Base-by-base conservation (phyloP, 1,140 invertebrate species). In the Proales similis region DNA sequence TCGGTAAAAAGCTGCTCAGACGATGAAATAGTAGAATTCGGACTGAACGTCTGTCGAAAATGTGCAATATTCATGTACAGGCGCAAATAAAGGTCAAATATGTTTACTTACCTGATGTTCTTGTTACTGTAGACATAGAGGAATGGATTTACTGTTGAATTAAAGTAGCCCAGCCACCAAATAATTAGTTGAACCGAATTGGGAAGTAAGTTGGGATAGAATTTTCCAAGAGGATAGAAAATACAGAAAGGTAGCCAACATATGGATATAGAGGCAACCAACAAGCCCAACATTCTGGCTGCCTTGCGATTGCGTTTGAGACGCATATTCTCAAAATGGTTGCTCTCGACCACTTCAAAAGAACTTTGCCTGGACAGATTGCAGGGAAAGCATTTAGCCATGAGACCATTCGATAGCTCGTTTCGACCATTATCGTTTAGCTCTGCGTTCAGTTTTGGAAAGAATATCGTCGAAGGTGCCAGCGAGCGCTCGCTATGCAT, bases 201-300 rank as follows among this genome's bases (percentile, higher is more conserved):
- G 11, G 61, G 61, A 12, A 63, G 29, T 24, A 36, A 17, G 12
- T 33, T 48, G 11, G 30, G 46, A 38, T 38, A 48, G 29, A 47
- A 63, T 48, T 45, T 26, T 26, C 32, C 22, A 14, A 47, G 26
- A 17, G 61, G 61, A 47, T 48, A 63, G 4, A 33, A 20, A 2
- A 63, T 63, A 12, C 26, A 48, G n/a, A 20, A 63, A 4, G 61
- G 61, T 5, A 63, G 46, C 61, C 61, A 63, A 48, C 61, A 63
- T 7, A 63, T 48, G 7, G 39, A 43, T 20, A 63, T 48, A 5
- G 45, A 47, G 24, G 46, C 61, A 6, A 63, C 32, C 2, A 63
- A 20, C 5, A 63, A 12, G 5, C 61, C 61, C 2, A 63, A 39
- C 61, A 63, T 63, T 48, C 45, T 11, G 12, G 32, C 45, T 11